phyloP scores from a whole-genome alignment of 2,797 vertebrate species.

The Iguana delicatissima region DNA sequence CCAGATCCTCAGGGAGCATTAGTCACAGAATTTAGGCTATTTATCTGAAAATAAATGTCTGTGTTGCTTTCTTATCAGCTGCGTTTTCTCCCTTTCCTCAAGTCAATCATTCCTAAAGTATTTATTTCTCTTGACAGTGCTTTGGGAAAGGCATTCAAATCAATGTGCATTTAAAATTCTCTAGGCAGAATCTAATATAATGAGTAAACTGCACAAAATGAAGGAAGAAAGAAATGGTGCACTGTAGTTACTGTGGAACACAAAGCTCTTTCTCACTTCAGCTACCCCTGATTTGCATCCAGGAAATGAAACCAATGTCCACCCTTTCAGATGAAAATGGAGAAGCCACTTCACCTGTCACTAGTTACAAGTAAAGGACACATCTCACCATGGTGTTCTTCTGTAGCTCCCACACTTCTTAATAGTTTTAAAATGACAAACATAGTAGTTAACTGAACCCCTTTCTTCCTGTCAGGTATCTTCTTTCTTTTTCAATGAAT shows the following conservation, averaged over 20 bases:
- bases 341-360: background rate
- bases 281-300: conserved; percentile 7
- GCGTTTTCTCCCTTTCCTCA: conserved; percentile 1
- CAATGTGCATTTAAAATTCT: conserved; percentile 49
- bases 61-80: conserved; percentile 48
- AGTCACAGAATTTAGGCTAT: conserved; percentile 44
- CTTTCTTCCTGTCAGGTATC: background rate
- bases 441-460: background rate
- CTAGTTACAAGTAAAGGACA: background rate
- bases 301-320: background rate
- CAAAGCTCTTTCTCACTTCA: conserved; percentile 36
- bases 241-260: background rate
- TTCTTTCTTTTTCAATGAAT: background rate
- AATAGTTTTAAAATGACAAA: background rate
- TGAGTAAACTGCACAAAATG: conserved; percentile 45
- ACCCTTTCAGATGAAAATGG: background rate
- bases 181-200: conserved; percentile 47
- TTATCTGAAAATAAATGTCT: conserved; percentile 55
- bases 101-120: conserved; percentile 47
- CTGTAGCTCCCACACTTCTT: background rate
- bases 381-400: background rate
- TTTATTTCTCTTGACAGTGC: conserved; percentile 51
- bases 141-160: conserved; percentile 55
- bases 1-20: conserved; percentile 33
- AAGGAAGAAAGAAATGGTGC: conserved; percentile 16